Base-by-base conservation (phyloP, 2,888 invertebrate species). In the Tribolium freemani region DNA sequence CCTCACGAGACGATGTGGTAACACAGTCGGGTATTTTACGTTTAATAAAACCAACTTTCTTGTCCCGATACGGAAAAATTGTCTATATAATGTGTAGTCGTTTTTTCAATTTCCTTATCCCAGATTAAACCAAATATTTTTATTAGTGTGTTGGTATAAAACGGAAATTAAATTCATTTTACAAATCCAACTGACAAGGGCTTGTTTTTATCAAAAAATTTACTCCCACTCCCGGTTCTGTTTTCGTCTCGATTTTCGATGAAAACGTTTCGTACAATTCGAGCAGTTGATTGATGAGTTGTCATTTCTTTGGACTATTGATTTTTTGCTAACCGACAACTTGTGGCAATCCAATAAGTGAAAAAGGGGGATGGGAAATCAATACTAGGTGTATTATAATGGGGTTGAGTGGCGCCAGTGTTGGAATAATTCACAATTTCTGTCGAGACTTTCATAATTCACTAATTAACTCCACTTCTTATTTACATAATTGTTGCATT, bases 261-360 rank as follows among this genome's bases (percentile, higher is more conserved):
- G 67, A 54, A 67, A 57, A 57, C 46, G 57, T 66, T 66, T 44
- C 54, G 26, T 56, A 48, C 26, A 48, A 38, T 63, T 44, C 26
- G 57, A 30, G 4, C 53, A 44, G 44, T 16, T 72, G 71, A 72
- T 72, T 72, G 71, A 72, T 72, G 71, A 72, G 46, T 72, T 56
- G 71, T 72, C 68, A 72, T 72, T 61, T 72, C 71, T 68, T 67
- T 61, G 31, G 30, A 8, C 60, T 68, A 72, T 72, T 68, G 71
- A 72, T 72, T 68, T 72, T 72, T 60, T 58, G 44, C 16, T 26
- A 63, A 48, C 48, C 60, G 30, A 26, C 48, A 60, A 66, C 66
- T 66, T 54, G 53, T 66, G 54, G 64, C 64, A 64, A 67, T 67
- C 67, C 67, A 67, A 67, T 67, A 67, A 57, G 56, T 67, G 57